These are phyloP conservation scores for Sinotaia quadrata DNA, from an alignment of 2,888 invertebrate genomes.

Conservation along the genomic window DNA sequence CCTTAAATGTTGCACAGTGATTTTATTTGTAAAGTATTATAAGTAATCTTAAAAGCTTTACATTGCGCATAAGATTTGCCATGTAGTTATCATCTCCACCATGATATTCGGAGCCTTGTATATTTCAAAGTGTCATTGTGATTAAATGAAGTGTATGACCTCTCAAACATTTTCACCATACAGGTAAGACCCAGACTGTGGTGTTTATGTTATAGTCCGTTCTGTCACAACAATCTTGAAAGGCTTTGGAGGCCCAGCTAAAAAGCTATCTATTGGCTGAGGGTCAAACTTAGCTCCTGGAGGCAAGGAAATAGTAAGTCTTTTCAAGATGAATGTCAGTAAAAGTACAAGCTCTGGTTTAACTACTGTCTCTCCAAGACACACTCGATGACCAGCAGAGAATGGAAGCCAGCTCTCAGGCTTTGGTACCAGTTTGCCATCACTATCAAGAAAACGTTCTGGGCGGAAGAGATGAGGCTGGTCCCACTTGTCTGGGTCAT, in stretches of 20 bases:
- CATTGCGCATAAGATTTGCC: too few relatives aligned
- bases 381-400: slow-evolving; percentile 57
- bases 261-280: background rate
- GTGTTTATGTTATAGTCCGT: background rate
- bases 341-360: slow-evolving; percentile 54
- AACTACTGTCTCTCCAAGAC: slow-evolving; percentile 58
- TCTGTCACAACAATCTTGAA: slow-evolving; percentile 3
- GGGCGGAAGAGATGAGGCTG: slow-evolving; percentile 53
- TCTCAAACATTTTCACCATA: too few relatives aligned
- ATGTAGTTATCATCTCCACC: too few relatives aligned
- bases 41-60: too few relatives aligned
- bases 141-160: too few relatives aligned
- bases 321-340: slow-evolving; percentile 40
- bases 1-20: too few relatives aligned
- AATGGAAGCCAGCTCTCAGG: slow-evolving; percentile 59
- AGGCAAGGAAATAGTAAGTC: slow-evolving; percentile 32
- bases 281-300: slow-evolving; percentile 26
- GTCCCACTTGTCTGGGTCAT: slow-evolving; percentile 53
- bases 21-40: too few relatives aligned
- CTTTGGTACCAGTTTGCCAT: slow-evolving; percentile 50
- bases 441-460: slow-evolving; percentile 52
- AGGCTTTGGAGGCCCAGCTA: background rate
- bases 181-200: too few relatives aligned
- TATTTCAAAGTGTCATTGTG: too few relatives aligned
- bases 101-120: too few relatives aligned